phyloP scores from a whole-genome alignment of 2,797 vertebrate species.

The Gallinago stenura region DNA sequence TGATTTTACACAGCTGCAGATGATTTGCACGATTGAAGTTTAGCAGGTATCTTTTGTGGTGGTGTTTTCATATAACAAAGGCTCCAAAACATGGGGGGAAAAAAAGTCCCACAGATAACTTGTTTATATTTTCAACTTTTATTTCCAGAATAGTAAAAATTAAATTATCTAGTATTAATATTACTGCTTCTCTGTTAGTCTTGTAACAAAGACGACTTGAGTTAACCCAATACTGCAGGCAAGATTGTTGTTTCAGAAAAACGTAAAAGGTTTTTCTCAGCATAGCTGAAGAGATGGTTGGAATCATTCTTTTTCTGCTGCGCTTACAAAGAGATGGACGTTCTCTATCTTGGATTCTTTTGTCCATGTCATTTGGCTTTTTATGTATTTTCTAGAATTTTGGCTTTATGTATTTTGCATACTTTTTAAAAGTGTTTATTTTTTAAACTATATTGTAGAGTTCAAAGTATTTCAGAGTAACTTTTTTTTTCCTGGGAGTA shows the following conservation, averaged over 20 bases:
- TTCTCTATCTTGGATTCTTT: neutral
- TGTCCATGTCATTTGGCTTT: neutral
- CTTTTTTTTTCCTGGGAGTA: neutral
- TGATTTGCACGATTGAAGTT: neutral
- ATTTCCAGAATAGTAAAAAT: neutral
- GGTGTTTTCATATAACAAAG: neutral
- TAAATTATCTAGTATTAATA: neutral
- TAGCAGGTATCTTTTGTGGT: neutral
- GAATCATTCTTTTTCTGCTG: neutral
- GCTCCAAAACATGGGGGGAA: neutral
- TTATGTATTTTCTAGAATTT: neutral
- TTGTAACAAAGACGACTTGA: neutral
- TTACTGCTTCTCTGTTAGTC: neutral
- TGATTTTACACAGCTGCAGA: neutral
- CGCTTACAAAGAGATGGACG: neutral
- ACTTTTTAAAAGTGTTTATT: neutral
- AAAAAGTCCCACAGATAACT: neutral
- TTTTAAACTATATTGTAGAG: neutral
- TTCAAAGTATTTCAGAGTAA: neutral
- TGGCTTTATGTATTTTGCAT: neutral
- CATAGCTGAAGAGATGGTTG: neutral
- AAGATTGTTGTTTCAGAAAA: neutral
- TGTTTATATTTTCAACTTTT: neutral
- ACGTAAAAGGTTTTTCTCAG: neutral
- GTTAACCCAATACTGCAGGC: neutral